Base-by-base conservation (phyloP, 2,113 vertebrate species). In the Odocoileus hemionus region DNA sequence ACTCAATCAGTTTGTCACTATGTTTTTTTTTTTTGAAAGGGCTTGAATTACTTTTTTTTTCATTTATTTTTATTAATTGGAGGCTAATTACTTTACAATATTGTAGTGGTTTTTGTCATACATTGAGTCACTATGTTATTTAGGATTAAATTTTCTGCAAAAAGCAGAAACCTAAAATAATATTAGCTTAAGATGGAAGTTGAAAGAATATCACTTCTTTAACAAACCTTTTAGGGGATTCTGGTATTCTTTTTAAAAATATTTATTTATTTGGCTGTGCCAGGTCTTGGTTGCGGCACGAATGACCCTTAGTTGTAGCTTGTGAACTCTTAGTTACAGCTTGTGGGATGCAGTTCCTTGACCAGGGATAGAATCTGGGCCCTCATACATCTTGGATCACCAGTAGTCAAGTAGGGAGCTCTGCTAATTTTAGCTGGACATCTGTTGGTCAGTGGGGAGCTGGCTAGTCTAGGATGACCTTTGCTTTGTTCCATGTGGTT, bases 61-160 rank as follows among this genome's bases (percentile, higher is more conserved):
- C 47, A 50, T 50, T 50, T 50, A 50, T 50, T 50, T 50, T 50
- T 50, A 50, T 50, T 50, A 50, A 10, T 50, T 50, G 47, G 47
- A 50, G 12, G 47, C 12, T 50, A 50, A 50, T 13, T 50, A 47
- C 47, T 47, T 50, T 50, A 50, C 47, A 50, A 13, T 50, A 14
- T 50, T 50, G 47, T 50, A 50, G 47, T 50, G 47, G 12, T 50
- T 50, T 50, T 50, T 50, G 47, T 50, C 47, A 50, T 13, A 50
- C 47, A 50, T 50, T 50, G 47, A 50, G 47, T 50, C 47, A 50
- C 47, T 50, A 14, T 50, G 47, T 85, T 50, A 92, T 2, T 89
- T 94, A 96, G 50, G 47, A 76, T 86, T 92, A 96, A 89, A 95
- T 83, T 96, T 92, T 45, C 26, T 94, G 26, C 30, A 94, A 15